Base-by-base conservation (phyloP, 2,113 vertebrate species). In the Electrona antarctica region DNA sequence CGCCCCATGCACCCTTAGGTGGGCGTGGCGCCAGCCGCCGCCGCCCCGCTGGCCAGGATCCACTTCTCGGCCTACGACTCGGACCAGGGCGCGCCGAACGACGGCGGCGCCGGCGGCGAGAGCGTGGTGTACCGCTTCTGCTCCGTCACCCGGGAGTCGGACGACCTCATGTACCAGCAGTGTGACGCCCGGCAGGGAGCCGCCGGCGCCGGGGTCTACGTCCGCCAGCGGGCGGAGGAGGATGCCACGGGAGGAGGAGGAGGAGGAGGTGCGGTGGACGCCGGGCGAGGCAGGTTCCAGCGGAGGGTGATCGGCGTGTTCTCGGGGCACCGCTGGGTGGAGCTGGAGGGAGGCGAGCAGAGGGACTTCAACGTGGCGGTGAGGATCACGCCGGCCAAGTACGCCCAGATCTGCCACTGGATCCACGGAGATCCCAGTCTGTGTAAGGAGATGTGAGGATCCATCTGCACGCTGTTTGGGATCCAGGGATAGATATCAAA, bases 321-420 rank as follows among this genome's bases (percentile, higher is more conserved):
- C 78, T 95, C 95, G 0, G 97, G 97, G 50, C 96, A 97, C 67
- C 95, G 92, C 77, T 94, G 94, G 96, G 94, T 97, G 78, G 94
- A 96, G 3, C 74, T 90, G n/a, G 90, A 93, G 0, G 95, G 94
- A 0, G 95, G 95, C 0, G 88, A 80, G 28, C 94, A 93, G 76
- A 93, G 90, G 90, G 96, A 98, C 90, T 99, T 95, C 80, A 99
- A 98, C 10, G 94, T 98, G 49, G 97, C 96, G 0, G 95, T 98
- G 60, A 94, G 96, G 91, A 96, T 99, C 76, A 98, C 97, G 0
- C 95, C 97, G 0, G 80, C 92, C 9, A 99, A 99, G 84, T 98
- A 95, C 0, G 96, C 96, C 10, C 97, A 99, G 88, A 96, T 98
- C 72, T 99, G 97, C 85, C 94, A 95, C 91, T 99, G 96, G 97